Percentiles rank a stretch among this genome's conserved stretches.
These are phyloP conservation scores for Eupithecia vulgata DNA, from an alignment of 2,888 invertebrate genomes.

Conservation along the genomic window DNA sequence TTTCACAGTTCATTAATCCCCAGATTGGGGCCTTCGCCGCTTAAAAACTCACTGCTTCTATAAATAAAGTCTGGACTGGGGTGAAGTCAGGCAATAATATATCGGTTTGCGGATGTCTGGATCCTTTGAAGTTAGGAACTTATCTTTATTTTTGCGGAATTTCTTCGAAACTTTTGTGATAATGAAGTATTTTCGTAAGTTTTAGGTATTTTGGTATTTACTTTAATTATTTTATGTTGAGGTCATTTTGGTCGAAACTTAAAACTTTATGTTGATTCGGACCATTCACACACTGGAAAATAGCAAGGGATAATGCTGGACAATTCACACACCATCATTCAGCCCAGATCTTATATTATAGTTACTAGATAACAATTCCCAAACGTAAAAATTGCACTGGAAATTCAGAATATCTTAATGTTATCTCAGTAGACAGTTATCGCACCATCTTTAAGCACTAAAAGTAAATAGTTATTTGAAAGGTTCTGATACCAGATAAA, in stretches of 20 bases:
- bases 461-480: constrained; percentile 10
- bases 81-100: constrained; percentile 41
- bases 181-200: constrained; percentile 12
- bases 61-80: constrained; percentile 58
- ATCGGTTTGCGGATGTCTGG: constrained; percentile 32
- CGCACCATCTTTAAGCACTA: constrained; percentile 3
- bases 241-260: background rate
- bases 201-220: background rate
- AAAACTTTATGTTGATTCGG: background rate
- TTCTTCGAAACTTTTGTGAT: constrained; percentile 32
- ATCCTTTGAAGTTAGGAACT: constrained; percentile 26
- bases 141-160: constrained; percentile 37
- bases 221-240: background rate
- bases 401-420: no score
- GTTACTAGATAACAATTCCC: background rate
- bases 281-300: no score
- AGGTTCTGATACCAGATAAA: constrained; percentile 4
- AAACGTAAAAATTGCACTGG: background rate
- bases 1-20: constrained; percentile 79
- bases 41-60: constrained; percentile 65
- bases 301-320: no score
- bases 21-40: constrained; percentile 69
- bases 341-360: background rate
- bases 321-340: no score
- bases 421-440: background rate